phyloP scores from a whole-genome alignment of 2,113 vertebrate species.

The Sylvia atricapilla region DNA sequence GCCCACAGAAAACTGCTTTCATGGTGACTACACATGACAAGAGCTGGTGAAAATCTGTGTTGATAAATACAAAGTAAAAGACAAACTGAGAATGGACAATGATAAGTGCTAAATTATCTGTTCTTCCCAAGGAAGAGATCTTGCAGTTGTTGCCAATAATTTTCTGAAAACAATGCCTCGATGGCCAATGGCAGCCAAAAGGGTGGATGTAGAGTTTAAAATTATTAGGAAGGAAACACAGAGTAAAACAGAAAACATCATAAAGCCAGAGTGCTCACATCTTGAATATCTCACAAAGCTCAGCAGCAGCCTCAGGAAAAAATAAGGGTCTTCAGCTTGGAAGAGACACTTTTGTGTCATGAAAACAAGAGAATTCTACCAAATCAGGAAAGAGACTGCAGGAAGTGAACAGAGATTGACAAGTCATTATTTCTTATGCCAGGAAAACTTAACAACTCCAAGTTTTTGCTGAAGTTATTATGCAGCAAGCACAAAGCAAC shows the following conservation, averaged over 20 bases:
- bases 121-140: neutral
- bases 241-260: neutral
- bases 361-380: neutral
- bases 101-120: neutral
- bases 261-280: neutral
- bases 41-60: neutral
- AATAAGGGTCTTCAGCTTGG: neutral
- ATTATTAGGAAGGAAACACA: neutral
- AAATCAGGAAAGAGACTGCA: neutral
- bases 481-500: neutral
- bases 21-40: neutral
- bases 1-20: neutral
- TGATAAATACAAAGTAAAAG: neutral
- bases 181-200: neutral
- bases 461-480: neutral
- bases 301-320: neutral
- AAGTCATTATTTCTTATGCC: neutral
- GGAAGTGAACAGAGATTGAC: neutral
- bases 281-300: neutral
- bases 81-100: neutral
- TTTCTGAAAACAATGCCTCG: neutral
- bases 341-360: accelerated
- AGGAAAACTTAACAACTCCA: neutral
- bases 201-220: neutral
- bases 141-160: neutral